phyloP scores from a whole-genome alignment of 1,140 invertebrate species.

The Chionoecetes opilio region DNA sequence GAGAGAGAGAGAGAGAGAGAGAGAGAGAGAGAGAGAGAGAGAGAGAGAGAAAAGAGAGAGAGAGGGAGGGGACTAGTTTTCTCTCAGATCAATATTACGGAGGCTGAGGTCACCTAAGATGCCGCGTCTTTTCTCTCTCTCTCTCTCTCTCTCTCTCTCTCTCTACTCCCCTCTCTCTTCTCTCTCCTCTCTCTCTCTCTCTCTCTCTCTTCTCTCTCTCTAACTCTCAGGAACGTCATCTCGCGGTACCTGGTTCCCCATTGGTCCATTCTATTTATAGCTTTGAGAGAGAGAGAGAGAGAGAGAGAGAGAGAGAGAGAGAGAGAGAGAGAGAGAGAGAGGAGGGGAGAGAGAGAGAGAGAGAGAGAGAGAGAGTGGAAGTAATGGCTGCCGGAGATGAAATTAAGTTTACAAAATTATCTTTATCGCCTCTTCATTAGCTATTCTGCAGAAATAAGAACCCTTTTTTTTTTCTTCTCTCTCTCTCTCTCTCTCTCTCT shows the following conservation, averaged over 20 bases:
- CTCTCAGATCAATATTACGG: slow-evolving; percentile 29
- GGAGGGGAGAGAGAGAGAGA: background rate
- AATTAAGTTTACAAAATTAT: background rate
- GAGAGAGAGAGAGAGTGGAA: background rate
- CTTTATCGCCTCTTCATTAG: background rate
- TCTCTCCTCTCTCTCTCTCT: slow-evolving; percentile 27
- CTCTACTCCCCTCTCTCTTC: background rate
- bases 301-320: background rate
- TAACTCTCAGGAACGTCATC: background rate
- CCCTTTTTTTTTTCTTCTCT: background rate
- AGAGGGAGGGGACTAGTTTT: background rate
- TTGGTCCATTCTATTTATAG: background rate
- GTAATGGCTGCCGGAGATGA: background rate
- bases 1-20: too few species aligned
- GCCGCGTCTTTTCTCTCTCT: background rate
- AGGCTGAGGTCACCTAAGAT: background rate
- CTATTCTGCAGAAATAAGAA: background rate
- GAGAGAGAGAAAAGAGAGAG: background rate
- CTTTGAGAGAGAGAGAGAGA: background rate
- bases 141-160: slow-evolving; percentile 25
- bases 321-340: background rate
- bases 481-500: slow-evolving; percentile 39
- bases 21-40: too few species aligned
- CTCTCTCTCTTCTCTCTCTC: background rate
- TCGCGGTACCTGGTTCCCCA: background rate